A percentile compares a stretch with the other conserved stretches of the same genome.
Evolutionary conservation across 2,888 invertebrate genomes (phyloP).

Genomic region (Neuroscelio doddi): DNA sequence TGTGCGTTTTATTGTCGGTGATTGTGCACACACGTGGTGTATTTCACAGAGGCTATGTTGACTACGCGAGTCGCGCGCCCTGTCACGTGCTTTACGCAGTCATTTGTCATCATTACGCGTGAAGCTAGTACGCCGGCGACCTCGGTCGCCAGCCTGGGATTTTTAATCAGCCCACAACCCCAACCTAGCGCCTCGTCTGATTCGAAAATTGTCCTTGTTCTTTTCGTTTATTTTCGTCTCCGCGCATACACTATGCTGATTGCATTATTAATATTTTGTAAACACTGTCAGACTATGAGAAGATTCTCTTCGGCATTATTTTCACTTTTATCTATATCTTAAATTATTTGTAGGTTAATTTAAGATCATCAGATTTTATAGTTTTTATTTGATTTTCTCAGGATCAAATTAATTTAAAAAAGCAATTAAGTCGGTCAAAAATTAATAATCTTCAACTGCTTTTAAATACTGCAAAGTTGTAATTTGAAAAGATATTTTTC

Average conservation of each 20-base stretch:
- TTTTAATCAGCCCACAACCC: slow-evolving; percentile 55
- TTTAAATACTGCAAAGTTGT: too few relatives aligned
- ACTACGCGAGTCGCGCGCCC: slow-evolving; percentile 52
- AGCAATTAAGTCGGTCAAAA: too few relatives aligned
- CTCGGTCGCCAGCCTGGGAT: slow-evolving; percentile 45
- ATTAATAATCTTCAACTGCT: too few relatives aligned
- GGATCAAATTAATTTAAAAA: too few relatives aligned
- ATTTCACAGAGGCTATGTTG: slow-evolving; percentile 23
- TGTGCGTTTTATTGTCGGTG: slow-evolving; percentile 18
- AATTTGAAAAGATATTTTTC: too few relatives aligned
- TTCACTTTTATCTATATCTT: not conserved
- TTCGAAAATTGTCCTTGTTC: slow-evolving; percentile 15
- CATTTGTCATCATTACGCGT: slow-evolving; percentile 65
- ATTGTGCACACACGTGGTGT: slow-evolving; percentile 17
- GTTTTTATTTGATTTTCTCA: too few relatives aligned
- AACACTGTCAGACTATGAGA: not conserved
- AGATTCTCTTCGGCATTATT: not conserved
- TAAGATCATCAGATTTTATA: too few relatives aligned
- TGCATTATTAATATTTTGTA: slow-evolving; percentile 4
- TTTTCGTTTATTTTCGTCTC: slow-evolving; percentile 25
- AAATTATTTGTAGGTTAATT: too few relatives aligned
- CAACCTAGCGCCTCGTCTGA: slow-evolving; percentile 7
- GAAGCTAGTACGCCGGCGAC: slow-evolving; percentile 44
- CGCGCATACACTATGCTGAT: slow-evolving; percentile 2
- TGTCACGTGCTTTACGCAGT: slow-evolving; percentile 60